Conservation (phyloP, 2,888 invertebrate species). For the Prosopocoilus inquinatus region DNA sequence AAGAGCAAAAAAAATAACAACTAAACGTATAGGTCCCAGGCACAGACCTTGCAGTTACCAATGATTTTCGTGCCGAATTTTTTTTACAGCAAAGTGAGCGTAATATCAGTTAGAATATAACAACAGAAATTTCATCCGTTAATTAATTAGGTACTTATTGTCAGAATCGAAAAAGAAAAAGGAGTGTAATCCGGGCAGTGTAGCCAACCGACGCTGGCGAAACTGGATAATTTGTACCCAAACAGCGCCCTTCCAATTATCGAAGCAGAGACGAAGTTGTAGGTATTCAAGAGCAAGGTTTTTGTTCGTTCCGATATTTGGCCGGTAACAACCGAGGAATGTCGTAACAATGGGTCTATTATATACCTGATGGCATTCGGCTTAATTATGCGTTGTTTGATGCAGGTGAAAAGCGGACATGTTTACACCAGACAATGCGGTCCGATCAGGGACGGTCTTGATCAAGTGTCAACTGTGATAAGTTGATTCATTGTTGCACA, state of each 20-base stretch:
- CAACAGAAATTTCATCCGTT: too few relatives aligned
- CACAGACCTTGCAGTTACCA: too few relatives aligned
- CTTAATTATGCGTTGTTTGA: slow-evolving; percentile 40
- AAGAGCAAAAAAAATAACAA: too few relatives aligned
- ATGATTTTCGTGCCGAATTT: too few relatives aligned
- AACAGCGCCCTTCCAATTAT: slow-evolving; percentile 28
- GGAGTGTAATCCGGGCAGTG: not conserved
- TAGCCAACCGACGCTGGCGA: slow-evolving; percentile 24
- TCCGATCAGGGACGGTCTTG: slow-evolving; percentile 25
- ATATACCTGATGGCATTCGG: slow-evolving; percentile 47
- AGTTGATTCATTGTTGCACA: slow-evolving; percentile 37
- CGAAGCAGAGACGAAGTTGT: slow-evolving; percentile 24
- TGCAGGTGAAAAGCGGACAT: slow-evolving; percentile 33
- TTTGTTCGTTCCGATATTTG: slow-evolving; percentile 39
- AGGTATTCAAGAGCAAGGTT: slow-evolving; percentile 32
- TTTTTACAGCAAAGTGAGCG: too few relatives aligned
- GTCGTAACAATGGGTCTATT: slow-evolving; percentile 50
- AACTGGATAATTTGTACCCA: slow-evolving; percentile 40
- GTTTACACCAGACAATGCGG: slow-evolving; percentile 35
- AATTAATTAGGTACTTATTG: too few relatives aligned
- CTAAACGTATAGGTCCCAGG: too few relatives aligned
- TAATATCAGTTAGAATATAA: too few relatives aligned
- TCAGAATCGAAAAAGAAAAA: not conserved
- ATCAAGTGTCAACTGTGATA: slow-evolving; percentile 35
- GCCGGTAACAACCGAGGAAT: slow-evolving; percentile 43